Evolutionary conservation across 1,140 invertebrate species (phyloP).

Genomic region (Papilio dardanus): DNA sequence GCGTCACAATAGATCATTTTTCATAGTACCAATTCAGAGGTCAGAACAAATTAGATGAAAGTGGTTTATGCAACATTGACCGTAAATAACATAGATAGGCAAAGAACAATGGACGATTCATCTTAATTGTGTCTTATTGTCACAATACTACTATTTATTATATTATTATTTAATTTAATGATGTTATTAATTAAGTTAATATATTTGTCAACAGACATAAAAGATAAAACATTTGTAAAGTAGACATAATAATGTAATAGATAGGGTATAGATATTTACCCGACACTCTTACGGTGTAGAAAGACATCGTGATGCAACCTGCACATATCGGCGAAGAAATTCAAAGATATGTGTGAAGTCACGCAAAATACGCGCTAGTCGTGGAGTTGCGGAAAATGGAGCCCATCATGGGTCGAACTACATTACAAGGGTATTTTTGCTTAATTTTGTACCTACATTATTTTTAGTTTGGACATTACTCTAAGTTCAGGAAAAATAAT

Average conservation of each 20-base stretch:
- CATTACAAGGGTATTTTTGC: too few relatives aligned
- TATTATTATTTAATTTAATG: slow-evolving; percentile 12
- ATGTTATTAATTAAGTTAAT: slow-evolving; percentile 24
- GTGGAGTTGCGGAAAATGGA: too few relatives aligned
- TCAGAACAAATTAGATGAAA: slow-evolving; percentile 33
- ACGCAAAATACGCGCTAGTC: too few relatives aligned
- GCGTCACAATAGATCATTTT: not conserved
- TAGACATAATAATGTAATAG: not conserved
- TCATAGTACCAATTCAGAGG: slow-evolving; percentile 2
- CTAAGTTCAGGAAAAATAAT: too few relatives aligned
- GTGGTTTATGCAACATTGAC: slow-evolving; percentile 44
- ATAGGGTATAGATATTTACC: not conserved
- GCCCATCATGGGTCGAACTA: too few relatives aligned
- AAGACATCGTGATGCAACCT: too few relatives aligned
- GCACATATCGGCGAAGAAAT: too few relatives aligned
- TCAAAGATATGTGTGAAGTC: too few relatives aligned
- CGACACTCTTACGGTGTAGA: too few relatives aligned
- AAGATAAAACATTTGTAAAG: not conserved
- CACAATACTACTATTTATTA: slow-evolving; percentile 27
- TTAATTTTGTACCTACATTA: too few relatives aligned
- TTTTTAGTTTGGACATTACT: too few relatives aligned
- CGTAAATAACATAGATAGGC: slow-evolving; percentile 27
- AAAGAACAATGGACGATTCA: slow-evolving; percentile 28
- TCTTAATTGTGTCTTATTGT: not conserved
- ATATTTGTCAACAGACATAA: not conserved